Conservation (phyloP, 2,113 vertebrate species). For the Oreochromis niloticus region DNA sequence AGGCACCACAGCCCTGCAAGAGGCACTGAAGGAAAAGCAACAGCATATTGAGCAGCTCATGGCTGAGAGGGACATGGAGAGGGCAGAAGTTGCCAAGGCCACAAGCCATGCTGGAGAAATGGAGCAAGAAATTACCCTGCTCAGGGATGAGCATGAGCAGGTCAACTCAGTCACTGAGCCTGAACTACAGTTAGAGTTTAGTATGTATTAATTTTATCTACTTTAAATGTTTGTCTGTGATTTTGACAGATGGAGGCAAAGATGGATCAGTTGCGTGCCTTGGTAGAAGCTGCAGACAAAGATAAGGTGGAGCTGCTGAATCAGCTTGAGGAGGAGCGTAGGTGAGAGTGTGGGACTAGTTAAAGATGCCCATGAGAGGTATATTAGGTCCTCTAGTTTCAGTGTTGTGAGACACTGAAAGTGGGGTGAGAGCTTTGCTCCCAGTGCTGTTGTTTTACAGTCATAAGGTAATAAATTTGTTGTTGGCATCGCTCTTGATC, state of each 20-base stretch:
- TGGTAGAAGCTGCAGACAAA: constrained; percentile 94
- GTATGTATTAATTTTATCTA: background rate
- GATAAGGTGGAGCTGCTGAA: constrained; percentile 96
- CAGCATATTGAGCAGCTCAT: constrained; percentile 98
- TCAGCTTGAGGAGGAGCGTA: constrained; percentile 95
- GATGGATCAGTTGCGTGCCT: constrained; percentile 91
- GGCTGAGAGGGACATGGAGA: constrained; percentile 92
- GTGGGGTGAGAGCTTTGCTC: background rate
- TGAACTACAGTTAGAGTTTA: background rate
- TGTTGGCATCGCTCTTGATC: background rate
- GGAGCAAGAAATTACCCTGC: constrained; percentile 85
- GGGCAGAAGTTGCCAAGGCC: constrained; percentile 94
- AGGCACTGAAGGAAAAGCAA: constrained; percentile 97
- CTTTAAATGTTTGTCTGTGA: background rate
- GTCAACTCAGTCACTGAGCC: constrained; percentile 59
- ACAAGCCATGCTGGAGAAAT: constrained; percentile 93
- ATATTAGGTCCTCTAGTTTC: background rate
- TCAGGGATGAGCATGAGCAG: constrained; percentile 92
- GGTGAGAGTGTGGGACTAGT: constrained; percentile 65
- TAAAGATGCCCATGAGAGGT: background rate
- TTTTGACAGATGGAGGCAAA: constrained; percentile 90
- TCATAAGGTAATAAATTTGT: background rate
- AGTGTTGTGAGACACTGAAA: background rate
- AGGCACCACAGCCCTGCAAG: constrained; percentile 94
- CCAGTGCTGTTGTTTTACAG: background rate